Evolutionary conservation across 2,888 invertebrate species (phyloP), one percentile per base, ranked within the genome.

Genomic region (Pristionchus fissidentatus): DNA sequence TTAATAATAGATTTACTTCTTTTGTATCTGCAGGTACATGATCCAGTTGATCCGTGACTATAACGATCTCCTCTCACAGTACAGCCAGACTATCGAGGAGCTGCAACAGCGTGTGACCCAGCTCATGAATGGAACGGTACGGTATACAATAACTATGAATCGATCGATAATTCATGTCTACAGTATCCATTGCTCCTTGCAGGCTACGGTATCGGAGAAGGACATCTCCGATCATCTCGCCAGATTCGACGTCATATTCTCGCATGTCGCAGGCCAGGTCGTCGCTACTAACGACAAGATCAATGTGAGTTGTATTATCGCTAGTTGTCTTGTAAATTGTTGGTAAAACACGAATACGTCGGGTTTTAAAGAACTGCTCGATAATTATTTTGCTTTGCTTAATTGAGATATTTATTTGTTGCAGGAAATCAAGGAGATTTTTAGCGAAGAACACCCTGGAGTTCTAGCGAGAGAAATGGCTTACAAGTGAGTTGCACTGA

Each of bases 11-110:
- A n/a, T n/a, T 49, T 49, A 49, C 10, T 49, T 19, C 49, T 49
- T 49, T 15, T 15, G n/a, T n/a, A n/a, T 43, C 29, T 79, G 13
- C 75, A 85, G 85, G 43, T 83, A 85, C 73, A 85, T 85, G 19
- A 60, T 85, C 43, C 79, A 77, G 8, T 35, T 84, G 41, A 85
- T 85, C 43, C 55, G 60, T 22, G 84, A 85, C 32, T 85, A 85
- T 55, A 83, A 84, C 38, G 66, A 49, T 22, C 62, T 46, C 38
- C 70, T 85, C n/a, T 60, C 15, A 15, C 82, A 84, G 19, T 85
- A 85, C 38, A 82, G 81, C 35, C 77, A 82, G 55, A 46, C 46
- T 7, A 77, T 85, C 15, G 84, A 85, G 79, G 82, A 85, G 32
- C 38, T 85, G 70, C 49, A 77, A 49, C 29, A 77, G 75, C 46